Evolutionary conservation across 2,113 vertebrate genomes (phyloP).

Genomic region (Lipophrys pholis): DNA sequence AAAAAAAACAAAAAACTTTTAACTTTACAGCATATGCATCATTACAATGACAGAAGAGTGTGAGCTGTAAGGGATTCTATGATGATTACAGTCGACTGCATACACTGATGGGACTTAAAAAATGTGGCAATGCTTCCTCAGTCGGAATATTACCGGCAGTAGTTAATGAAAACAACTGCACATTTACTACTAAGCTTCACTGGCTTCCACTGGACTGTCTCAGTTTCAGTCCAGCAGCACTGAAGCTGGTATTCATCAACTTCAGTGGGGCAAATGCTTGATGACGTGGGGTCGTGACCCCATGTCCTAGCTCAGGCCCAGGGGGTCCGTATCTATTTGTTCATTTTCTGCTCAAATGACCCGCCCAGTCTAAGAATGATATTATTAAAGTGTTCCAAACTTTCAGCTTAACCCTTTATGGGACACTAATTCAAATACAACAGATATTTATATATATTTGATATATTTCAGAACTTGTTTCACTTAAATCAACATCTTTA

Average conservation of each 20-base stretch:
- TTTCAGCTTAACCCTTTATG: too few relatives aligned
- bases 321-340: slow-evolving; percentile 35
- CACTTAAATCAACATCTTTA: too few relatives aligned
- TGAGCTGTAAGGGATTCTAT: not conserved
- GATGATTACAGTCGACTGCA: not conserved
- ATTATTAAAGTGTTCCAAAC: not conserved
- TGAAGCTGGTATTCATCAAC: slow-evolving; percentile 29
- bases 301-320: slow-evolving; percentile 30
- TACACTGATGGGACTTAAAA: slow-evolving; percentile 4
- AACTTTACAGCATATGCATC: slow-evolving; percentile 1
- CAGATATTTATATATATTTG: too few relatives aligned
- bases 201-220: not conserved
- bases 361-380: slow-evolving; percentile 3
- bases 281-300: slow-evolving; percentile 53
- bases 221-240: slow-evolving; percentile 15
- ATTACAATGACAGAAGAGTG: slow-evolving; percentile 12
- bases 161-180: not conserved
- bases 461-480: too few relatives aligned
- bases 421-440: too few relatives aligned
- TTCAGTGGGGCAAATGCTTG: slow-evolving; percentile 27
- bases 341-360: slow-evolving; percentile 21
- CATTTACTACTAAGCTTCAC: not conserved
- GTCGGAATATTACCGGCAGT: too few relatives aligned
- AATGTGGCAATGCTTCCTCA: not conserved
- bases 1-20: not conserved